Evolutionary conservation across 2,113 vertebrate genomes (phyloP).

Genomic region (Aplodontia rufa): DNA sequence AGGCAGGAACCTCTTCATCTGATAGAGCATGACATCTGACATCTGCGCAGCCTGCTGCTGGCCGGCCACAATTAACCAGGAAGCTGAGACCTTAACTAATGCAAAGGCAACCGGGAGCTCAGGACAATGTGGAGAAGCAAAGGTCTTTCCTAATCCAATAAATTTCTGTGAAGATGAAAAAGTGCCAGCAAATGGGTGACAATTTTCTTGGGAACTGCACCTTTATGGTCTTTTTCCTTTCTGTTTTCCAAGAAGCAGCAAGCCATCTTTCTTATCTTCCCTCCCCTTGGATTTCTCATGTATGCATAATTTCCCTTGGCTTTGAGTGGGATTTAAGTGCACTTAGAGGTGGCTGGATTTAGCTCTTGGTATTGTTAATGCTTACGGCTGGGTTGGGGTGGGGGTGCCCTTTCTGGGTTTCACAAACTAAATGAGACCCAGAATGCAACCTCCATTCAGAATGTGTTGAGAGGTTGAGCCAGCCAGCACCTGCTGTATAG

Average conservation of each 20-base stretch:
- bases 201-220: neutral
- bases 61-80: constrained; percentile 78
- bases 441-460: constrained; percentile 20
- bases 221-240: neutral
- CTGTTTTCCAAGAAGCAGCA: neutral
- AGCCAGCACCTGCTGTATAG: constrained; percentile 60
- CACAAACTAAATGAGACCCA: constrained; percentile 38
- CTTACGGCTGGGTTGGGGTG: neutral
- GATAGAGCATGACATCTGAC: constrained; percentile 92
- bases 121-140: constrained; percentile 64
- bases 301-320: constrained; percentile 71
- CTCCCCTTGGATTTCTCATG: neutral
- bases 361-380: constrained; percentile 61
- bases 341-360: constrained; percentile 55
- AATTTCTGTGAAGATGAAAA: constrained; percentile 60
- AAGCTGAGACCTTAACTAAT: constrained; percentile 56
- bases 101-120: constrained; percentile 67
- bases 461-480: neutral
- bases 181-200: constrained; percentile 40
- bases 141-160: constrained; percentile 77
- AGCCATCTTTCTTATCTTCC: neutral
- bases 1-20: constrained; percentile 89
- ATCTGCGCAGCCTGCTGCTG: constrained; percentile 85
- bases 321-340: constrained; percentile 73
- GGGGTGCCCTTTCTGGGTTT: constrained; percentile 21